Evolutionary conservation across 2,888 invertebrate genomes (phyloP).

Genomic region (Acholoe squamosa): DNA sequence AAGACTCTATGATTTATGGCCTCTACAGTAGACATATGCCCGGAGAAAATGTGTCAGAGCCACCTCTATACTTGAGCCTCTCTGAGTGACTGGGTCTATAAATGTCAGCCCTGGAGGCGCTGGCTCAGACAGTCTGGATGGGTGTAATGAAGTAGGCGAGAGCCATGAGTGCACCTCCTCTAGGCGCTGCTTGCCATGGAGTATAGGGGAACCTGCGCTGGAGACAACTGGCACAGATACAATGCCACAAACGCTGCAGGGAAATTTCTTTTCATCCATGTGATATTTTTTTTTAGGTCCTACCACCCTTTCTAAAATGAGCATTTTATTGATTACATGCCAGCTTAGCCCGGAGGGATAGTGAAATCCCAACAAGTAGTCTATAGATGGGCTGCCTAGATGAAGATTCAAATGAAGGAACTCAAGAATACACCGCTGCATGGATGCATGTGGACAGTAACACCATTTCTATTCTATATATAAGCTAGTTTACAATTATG

Average conservation of each 20-base stretch:
- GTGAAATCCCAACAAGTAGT: too few species aligned
- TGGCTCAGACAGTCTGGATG: conserved; percentile 40
- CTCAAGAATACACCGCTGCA: too few species aligned
- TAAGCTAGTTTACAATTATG: too few species aligned
- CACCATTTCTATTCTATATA: too few species aligned
- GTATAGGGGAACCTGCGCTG: neutral
- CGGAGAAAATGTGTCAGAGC: conserved; percentile 47
- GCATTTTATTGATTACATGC: conserved; percentile 33
- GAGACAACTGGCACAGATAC: conserved; percentile 7
- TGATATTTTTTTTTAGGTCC: neutral
- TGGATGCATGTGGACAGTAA: too few species aligned
- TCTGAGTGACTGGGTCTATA: conserved; percentile 54
- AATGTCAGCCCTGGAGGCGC: conserved; percentile 41
- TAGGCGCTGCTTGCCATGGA: neutral
- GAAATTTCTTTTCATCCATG: neutral
- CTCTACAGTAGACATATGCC: conserved; percentile 35
- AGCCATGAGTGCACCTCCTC: neutral
- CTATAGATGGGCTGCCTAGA: too few species aligned
- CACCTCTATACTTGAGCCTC: conserved; percentile 12
- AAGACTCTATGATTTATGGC: neutral
- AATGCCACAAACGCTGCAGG: conserved; percentile 11
- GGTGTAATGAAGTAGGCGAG: conserved; percentile 51
- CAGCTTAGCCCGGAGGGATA: too few species aligned
- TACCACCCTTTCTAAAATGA: neutral
- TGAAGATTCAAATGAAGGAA: too few species aligned